Evolutionary conservation across 2,797 vertebrate genomes (phyloP).

Genomic region (Siniperca undulata): DNA sequence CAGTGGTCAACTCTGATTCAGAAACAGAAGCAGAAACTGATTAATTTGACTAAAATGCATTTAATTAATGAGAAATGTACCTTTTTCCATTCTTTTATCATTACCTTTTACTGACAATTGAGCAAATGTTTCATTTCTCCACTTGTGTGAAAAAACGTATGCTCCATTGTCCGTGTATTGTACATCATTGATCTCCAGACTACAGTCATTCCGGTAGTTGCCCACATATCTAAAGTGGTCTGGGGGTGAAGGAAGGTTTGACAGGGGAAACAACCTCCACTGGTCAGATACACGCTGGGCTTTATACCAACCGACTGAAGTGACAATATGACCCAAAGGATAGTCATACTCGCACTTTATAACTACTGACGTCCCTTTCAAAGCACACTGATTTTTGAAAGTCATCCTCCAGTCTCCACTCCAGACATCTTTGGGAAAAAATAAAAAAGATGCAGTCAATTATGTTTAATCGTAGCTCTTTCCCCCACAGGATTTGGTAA

Average conservation of each 20-base stretch:
- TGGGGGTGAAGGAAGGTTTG: accelerated
- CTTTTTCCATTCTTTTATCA: accelerated
- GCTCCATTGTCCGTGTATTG: conserved; percentile 18
- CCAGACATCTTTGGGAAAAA: conserved; percentile 58
- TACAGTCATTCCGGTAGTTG: conserved; percentile 7
- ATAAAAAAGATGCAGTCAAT: background rate
- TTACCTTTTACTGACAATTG: conserved; percentile 66
- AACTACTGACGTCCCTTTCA: conserved; percentile 57
- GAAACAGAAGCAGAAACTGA: conserved; percentile 10
- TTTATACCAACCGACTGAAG: conserved; percentile 45
- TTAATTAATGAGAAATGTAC: accelerated
- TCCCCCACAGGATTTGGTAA: background rate
- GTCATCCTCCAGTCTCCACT: conserved; percentile 58
- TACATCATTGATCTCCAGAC: conserved; percentile 58
- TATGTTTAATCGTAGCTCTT: no score
- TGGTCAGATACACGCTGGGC: accelerated
- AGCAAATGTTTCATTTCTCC: accelerated
- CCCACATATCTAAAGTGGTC: conserved; percentile 53
- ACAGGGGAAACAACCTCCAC: accelerated
- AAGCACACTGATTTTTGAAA: conserved; percentile 49
- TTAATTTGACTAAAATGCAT: background rate
- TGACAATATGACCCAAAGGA: background rate
- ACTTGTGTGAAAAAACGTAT: conserved; percentile 52
- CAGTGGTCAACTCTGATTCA: conserved; percentile 55
- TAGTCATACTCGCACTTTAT: conserved; percentile 70